phyloP scores from a whole-genome alignment of 2,888 invertebrate genomes.

The Carcina quercana region DNA sequence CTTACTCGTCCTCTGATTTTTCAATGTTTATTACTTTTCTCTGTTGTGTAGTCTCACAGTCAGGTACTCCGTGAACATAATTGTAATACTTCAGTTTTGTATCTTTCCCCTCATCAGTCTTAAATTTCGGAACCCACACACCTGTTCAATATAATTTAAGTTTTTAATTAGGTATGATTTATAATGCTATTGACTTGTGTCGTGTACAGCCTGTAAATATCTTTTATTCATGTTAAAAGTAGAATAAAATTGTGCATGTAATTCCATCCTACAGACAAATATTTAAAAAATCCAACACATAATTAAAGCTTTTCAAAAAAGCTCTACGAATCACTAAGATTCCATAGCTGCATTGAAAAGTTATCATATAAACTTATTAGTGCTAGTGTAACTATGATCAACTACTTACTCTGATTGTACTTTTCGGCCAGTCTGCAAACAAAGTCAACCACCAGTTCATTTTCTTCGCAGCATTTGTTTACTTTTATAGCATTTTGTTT shows the following conservation, averaged over 20 bases:
- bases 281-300: too few relatives aligned
- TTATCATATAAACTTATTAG: constrained; percentile 1
- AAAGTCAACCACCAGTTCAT: constrained; percentile 80
- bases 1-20: constrained; percentile 75
- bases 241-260: too few relatives aligned
- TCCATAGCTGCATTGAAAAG: neutral
- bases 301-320: too few relatives aligned
- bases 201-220: too few relatives aligned
- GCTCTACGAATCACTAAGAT: too few relatives aligned
- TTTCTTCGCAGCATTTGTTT: constrained; percentile 86
- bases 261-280: too few relatives aligned
- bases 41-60: constrained; percentile 80
- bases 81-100: constrained; percentile 71
- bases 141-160: constrained; percentile 37
- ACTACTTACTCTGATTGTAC: constrained; percentile 74
- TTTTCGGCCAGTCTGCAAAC: constrained; percentile 77
- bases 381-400: too few relatives aligned
- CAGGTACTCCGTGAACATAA: constrained; percentile 78
- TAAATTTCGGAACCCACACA: constrained; percentile 77
- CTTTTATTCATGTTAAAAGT: too few relatives aligned
- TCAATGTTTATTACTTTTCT: constrained; percentile 79
- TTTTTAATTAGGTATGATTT: too few relatives aligned
- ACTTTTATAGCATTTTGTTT: constrained; percentile 71
- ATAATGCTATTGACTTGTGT: too few relatives aligned
- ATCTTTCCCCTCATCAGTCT: constrained; percentile 75